Conservation (phyloP, 2,888 invertebrate genomes). For the Odontocerum albicorne region DNA sequence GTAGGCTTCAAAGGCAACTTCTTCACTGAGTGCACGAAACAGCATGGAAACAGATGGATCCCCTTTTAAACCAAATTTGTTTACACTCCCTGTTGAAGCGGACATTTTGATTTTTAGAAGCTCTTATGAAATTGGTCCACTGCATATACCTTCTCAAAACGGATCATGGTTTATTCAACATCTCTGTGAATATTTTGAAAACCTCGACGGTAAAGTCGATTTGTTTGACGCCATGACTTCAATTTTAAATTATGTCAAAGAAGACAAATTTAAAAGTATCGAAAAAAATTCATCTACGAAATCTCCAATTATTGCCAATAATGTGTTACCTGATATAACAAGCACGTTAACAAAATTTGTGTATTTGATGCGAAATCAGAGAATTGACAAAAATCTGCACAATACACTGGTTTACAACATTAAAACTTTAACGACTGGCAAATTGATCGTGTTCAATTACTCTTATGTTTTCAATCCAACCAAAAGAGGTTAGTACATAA, state of each 20-base stretch:
- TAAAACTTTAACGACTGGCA: too few relatives aligned
- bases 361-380: not conserved
- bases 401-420: too few relatives aligned
- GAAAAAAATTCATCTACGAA: not conserved
- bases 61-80: not conserved
- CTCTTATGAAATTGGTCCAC: slow-evolving; percentile 4
- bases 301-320: not conserved
- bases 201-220: not conserved
- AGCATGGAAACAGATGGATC: not conserved
- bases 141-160: not conserved
- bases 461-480: too few relatives aligned
- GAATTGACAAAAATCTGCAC: too few relatives aligned
- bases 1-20: too few relatives aligned
- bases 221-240: not conserved
- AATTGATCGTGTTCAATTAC: too few relatives aligned
- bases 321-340: slow-evolving; percentile 1
- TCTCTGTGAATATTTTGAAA: not conserved
- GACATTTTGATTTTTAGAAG: slow-evolving; percentile 7
- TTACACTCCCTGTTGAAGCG: slow-evolving; percentile 9
- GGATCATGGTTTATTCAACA: slow-evolving; percentile 9
- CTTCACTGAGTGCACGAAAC: too few relatives aligned
- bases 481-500: too few relatives aligned
- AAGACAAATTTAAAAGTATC: not conserved
- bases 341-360: not conserved
- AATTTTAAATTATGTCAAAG: not conserved